Conservation (phyloP, 2,797 vertebrate species). For the Aeoliscus strigatus region DNA sequence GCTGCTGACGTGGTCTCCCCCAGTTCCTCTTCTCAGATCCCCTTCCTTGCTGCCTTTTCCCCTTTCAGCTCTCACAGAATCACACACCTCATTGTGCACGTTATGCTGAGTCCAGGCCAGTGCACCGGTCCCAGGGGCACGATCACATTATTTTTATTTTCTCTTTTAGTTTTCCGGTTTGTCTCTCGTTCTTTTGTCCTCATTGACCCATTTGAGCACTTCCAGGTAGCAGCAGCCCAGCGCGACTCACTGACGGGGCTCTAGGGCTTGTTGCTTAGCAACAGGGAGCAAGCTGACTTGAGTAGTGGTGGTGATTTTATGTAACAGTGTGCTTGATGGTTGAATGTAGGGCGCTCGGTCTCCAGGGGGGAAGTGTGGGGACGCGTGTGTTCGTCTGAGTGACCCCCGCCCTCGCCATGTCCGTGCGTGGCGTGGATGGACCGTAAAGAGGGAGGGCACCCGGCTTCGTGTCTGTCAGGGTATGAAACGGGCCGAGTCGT, state of each 20-base stretch:
- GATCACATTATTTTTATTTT: no score
- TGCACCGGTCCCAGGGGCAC: no score
- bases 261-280: constrained; percentile 68
- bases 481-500: no score
- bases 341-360: constrained; percentile 61
- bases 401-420: neutral
- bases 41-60: no score
- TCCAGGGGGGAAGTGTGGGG: constrained; percentile 20
- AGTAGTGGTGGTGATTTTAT: constrained; percentile 46
- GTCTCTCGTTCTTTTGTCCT: constrained; percentile 40
- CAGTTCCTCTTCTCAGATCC: no score
- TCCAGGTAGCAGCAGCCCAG: constrained; percentile 48
- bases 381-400: constrained; percentile 22
- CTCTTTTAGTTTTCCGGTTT: neutral
- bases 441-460: no score
- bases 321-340: constrained; percentile 53
- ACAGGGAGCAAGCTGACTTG: constrained; percentile 54
- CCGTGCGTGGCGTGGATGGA: neutral
- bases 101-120: no score
- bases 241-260: constrained; percentile 38
- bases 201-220: constrained; percentile 41
- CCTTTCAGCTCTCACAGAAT: no score
- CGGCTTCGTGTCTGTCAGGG: no score
- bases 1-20: no score
- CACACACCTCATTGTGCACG: no score